Conservation (phyloP, 2,888 invertebrate species). For the Meandrusa payeni region DNA sequence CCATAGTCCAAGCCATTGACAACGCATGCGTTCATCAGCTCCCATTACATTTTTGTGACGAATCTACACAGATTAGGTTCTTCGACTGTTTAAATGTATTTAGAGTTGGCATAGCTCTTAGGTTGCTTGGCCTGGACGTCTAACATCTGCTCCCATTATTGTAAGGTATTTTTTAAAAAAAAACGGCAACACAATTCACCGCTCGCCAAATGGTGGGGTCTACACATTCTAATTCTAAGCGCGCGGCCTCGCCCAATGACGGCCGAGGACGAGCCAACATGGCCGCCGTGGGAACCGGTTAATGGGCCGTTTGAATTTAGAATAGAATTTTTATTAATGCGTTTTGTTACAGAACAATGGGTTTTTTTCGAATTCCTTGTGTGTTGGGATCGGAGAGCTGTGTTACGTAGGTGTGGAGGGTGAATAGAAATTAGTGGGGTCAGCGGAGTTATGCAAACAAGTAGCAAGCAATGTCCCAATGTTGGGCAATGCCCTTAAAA, state of each 20-base stretch:
- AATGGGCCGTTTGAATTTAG: constrained; percentile 79
- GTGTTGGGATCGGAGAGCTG: constrained; percentile 31
- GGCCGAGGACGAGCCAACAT: constrained; percentile 76
- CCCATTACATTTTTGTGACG: no score
- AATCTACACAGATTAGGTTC: no score
- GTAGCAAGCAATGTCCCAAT: no score
- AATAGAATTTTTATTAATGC: constrained; percentile 77
- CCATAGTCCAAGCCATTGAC: constrained; percentile 40
- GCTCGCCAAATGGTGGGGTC: constrained; percentile 79
- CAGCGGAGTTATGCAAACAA: no score
- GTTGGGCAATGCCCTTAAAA: no score
- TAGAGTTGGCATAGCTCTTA: no score
- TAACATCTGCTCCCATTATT: constrained; percentile 67
- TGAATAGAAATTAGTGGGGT: constrained; percentile 7
- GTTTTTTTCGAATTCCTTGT: constrained; percentile 44
- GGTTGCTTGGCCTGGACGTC: no score
- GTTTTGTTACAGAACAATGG: constrained; percentile 63
- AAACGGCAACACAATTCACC: constrained; percentile 72
- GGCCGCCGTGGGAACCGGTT: constrained; percentile 80
- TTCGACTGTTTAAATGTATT: no score
- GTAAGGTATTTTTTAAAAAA: constrained; percentile 63
- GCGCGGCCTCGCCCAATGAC: constrained; percentile 75
- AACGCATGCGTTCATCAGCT: no score
- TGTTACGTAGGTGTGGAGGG: constrained; percentile 19
- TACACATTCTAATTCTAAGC: constrained; percentile 80